phyloP scores from a whole-genome alignment of 2,888 invertebrate genomes.

The Eueremaeus valkanovi region DNA sequence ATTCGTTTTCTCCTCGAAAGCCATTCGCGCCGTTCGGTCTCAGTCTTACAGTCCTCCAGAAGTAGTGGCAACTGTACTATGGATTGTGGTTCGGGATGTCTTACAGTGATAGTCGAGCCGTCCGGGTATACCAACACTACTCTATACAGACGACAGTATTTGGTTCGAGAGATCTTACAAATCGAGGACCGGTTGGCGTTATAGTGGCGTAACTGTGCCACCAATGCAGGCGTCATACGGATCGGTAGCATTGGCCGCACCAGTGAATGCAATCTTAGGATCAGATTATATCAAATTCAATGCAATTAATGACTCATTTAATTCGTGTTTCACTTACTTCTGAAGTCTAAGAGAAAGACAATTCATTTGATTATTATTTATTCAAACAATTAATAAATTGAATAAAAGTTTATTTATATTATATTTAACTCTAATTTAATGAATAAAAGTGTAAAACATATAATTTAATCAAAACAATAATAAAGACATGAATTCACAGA shows the following conservation, averaged over 20 bases:
- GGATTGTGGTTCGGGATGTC: slow-evolving; percentile 38
- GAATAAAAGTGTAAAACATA: too few species aligned
- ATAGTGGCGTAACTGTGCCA: background rate
- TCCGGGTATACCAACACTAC: slow-evolving; percentile 26
- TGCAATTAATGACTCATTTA: too few species aligned
- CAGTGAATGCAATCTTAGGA: background rate
- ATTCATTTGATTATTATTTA: too few species aligned
- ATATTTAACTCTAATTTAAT: too few species aligned
- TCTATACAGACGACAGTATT: slow-evolving; percentile 35
- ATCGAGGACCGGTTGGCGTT: slow-evolving; percentile 35
- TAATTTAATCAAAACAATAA: too few species aligned
- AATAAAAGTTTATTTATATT: too few species aligned
- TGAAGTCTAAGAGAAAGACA: too few species aligned
- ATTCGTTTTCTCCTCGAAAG: slow-evolving; percentile 17
- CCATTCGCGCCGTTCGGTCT: slow-evolving; percentile 17
- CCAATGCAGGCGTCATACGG: background rate
- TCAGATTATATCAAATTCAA: too few species aligned
- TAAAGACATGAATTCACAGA: too few species aligned
- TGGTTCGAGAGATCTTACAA: slow-evolving; percentile 32
- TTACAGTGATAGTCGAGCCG: slow-evolving; percentile 39
- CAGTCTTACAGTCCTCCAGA: slow-evolving; percentile 36
- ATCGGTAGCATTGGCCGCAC: background rate
- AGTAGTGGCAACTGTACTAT: slow-evolving; percentile 38
- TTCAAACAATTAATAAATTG: too few species aligned
- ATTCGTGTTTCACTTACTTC: too few species aligned